phyloP scores from a whole-genome alignment of 2,888 invertebrate species.

The Scaptomyza caliginosa region DNA sequence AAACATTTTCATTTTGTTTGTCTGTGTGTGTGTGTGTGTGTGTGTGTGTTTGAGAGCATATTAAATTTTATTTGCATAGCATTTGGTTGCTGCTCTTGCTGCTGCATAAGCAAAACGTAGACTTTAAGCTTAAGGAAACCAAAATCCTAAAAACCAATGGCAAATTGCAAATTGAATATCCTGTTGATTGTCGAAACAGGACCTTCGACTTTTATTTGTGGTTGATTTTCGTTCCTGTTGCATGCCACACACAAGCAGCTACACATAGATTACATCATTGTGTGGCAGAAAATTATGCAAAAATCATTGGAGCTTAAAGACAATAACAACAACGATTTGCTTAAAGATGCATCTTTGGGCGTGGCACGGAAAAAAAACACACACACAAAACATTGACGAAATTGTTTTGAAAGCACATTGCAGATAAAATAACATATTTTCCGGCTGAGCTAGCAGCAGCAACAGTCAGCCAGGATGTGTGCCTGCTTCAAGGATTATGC shows the following conservation, averaged over 20 bases:
- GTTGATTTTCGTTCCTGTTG: too few relatives aligned
- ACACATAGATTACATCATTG: constrained; percentile 13
- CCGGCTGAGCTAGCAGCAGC: constrained; percentile 41
- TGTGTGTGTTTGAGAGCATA: constrained; percentile 33
- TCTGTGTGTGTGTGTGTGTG: background rate
- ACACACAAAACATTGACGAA: constrained; percentile 29
- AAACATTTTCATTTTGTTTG: constrained; percentile 15
- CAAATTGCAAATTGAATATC: constrained; percentile 39
- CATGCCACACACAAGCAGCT: background rate
- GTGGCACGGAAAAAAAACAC: constrained; percentile 5
- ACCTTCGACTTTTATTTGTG: constrained; percentile 3
- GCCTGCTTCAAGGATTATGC: constrained; percentile 59
- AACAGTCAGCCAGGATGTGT: constrained; percentile 34
- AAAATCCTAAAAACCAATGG: constrained; percentile 12
- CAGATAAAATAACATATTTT: constrained; percentile 72
- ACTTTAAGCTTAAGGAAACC: constrained; percentile 18
- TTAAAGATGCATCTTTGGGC: constrained; percentile 20
- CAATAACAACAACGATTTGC: constrained; percentile 1
- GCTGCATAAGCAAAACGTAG: constrained; percentile 22
- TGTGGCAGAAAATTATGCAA: constrained; percentile 23
- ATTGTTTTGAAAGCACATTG: constrained; percentile 49
- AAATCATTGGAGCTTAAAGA: constrained; percentile 17
- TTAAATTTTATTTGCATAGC: constrained; percentile 57
- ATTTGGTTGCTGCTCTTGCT: constrained; percentile 24
- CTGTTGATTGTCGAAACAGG: constrained; percentile 28